phyloP scores from a whole-genome alignment of 2,888 invertebrate species.

The Dinocampus coccinellae region DNA sequence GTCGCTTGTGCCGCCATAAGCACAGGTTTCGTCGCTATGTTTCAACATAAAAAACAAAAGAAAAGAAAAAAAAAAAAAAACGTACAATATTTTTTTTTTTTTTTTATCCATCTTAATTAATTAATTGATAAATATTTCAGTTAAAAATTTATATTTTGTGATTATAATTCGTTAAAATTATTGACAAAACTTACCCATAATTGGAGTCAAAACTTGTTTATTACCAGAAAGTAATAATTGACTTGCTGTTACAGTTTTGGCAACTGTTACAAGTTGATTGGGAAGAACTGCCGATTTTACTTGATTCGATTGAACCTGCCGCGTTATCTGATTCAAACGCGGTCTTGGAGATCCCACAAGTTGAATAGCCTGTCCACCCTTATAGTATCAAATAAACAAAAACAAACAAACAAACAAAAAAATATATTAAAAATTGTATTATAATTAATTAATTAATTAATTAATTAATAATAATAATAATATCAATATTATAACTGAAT shows the following conservation, averaged over 20 bases:
- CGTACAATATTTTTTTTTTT: background rate
- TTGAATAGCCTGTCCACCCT: slow-evolving; percentile 66
- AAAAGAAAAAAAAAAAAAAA: slow-evolving; percentile 2
- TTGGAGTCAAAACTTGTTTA: slow-evolving; percentile 67
- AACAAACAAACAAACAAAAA: background rate
- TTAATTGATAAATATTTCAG: no score
- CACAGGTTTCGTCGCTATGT: slow-evolving; percentile 65
- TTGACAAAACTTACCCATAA: slow-evolving; percentile 60
- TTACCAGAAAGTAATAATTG: slow-evolving; percentile 66
- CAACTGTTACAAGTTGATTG: slow-evolving; percentile 65
- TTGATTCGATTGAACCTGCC: slow-evolving; percentile 65
- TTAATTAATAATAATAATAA: slow-evolving; percentile 37
- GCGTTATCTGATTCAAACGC: slow-evolving; percentile 65
- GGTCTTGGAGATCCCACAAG: slow-evolving; percentile 68
- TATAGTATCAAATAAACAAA: background rate
- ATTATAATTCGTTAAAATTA: background rate
- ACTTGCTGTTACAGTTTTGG: slow-evolving; percentile 65
- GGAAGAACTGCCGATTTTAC: slow-evolving; percentile 63
- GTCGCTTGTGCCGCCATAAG: slow-evolving; percentile 65
- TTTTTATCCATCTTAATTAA: background rate
- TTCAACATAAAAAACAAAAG: slow-evolving; percentile 9
- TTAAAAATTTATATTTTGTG: no score
- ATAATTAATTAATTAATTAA: no score
- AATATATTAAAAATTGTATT: background rate
- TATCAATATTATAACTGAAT: slow-evolving; percentile 20